These are phyloP conservation scores for Anseranas semipalmata DNA, from an alignment of 2,113 vertebrate species.

Conservation along the genomic window DNA sequence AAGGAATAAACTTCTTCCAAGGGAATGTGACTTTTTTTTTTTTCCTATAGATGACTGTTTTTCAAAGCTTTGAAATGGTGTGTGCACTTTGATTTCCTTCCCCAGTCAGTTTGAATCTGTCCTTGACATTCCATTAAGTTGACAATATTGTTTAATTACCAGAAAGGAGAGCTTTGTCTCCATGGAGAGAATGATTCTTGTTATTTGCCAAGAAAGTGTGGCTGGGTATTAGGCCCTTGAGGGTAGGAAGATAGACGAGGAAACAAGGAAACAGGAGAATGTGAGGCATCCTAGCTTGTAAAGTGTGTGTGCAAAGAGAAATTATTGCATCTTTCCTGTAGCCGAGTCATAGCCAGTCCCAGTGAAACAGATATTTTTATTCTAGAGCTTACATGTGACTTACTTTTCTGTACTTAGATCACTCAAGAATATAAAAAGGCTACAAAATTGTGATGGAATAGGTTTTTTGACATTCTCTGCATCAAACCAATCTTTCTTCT, in stretches of 20 bases:
- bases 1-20: background rate
- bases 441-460: background rate
- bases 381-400: background rate
- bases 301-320: background rate
- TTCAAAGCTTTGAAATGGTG: background rate
- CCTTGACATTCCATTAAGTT: background rate
- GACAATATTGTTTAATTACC: conserved; percentile 9
- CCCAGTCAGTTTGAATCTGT: background rate
- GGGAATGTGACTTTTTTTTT: background rate
- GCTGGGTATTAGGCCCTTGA: background rate
- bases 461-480: background rate
- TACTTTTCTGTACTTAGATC: background rate
- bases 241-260: background rate
- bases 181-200: background rate
- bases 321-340: background rate
- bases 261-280: background rate
- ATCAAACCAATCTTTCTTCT: background rate
- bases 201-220: background rate
- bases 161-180: conserved; percentile 5
- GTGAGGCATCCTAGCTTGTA: background rate
- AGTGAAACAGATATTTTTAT: background rate
- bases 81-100: background rate
- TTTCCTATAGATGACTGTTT: background rate
- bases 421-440: background rate
- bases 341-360: background rate